These are phyloP conservation scores for Lottia gigantea DNA, from an alignment of 2,888 invertebrate species.

Conservation along the genomic window DNA sequence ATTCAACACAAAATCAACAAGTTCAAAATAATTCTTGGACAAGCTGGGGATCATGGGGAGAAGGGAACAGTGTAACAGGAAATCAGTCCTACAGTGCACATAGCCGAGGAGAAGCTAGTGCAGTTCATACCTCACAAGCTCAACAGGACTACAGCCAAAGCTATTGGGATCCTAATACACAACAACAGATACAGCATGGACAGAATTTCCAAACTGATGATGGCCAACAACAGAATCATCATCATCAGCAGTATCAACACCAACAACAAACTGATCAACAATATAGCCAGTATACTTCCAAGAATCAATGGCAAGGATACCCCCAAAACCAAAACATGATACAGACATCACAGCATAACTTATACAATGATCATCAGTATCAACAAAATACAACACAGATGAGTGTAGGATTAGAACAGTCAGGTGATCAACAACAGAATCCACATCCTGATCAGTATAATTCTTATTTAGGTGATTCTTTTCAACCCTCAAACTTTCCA, in stretches of 20 bases:
- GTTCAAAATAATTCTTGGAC: conserved; percentile 16
- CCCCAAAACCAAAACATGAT: conserved; percentile 8
- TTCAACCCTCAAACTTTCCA: neutral
- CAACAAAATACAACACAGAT: conserved; percentile 9
- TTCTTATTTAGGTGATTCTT: conserved; percentile 10
- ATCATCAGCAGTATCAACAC: neutral
- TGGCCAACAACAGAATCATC: conserved; percentile 11
- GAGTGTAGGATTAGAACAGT: neutral
- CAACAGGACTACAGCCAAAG: conserved; percentile 13
- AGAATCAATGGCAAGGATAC: conserved; percentile 18
- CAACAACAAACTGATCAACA: conserved; percentile 17
- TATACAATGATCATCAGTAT: conserved; percentile 8
- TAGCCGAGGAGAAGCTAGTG: conserved; percentile 7
- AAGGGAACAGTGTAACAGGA: neutral
- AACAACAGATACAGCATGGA: conserved; percentile 13
- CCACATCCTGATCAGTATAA: conserved; percentile 11
- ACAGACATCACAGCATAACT: conserved; percentile 14
- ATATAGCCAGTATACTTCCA: conserved; percentile 9
- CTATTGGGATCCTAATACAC: conserved; percentile 18
- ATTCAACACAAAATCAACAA: conserved; percentile 2
- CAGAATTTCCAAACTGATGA: neutral
- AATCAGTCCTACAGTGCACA: neutral
- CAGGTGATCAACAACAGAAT: conserved; percentile 5
- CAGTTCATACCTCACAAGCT: conserved; percentile 1
- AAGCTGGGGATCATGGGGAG: conserved; percentile 17